Percentiles rank a stretch among this genome's conserved stretches.
These are phyloP conservation scores for Dynastes hyllus DNA, from an alignment of 2,888 invertebrate species.

Conservation along the genomic window DNA sequence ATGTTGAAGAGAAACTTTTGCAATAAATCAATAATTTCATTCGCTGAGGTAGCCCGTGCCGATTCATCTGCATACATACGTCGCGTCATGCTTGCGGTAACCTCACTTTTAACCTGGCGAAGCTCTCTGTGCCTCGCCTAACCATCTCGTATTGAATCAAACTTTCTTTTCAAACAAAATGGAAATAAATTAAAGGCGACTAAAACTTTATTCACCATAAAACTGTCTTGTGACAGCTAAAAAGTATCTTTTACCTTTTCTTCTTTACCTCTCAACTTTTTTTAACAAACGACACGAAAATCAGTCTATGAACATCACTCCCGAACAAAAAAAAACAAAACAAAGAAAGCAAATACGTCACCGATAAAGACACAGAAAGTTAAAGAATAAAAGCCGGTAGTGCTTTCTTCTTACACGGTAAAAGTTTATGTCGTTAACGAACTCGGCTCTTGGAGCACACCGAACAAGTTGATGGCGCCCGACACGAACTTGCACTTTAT, in stretches of 20 bases:
- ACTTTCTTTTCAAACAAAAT: neutral
- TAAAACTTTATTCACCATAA: neutral
- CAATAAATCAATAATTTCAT: too few species aligned
- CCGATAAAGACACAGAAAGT: neutral
- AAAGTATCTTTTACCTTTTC: slow-evolving; percentile 3
- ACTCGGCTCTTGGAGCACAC: neutral
- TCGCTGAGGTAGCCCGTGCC: too few species aligned
- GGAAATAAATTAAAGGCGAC: neutral
- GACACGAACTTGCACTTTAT: slow-evolving; percentile 37
- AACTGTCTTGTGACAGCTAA: neutral
- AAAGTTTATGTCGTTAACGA: slow-evolving; percentile 12
- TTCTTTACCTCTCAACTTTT: slow-evolving; percentile 7
- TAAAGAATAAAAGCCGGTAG: neutral
- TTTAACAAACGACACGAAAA: slow-evolving; percentile 27
- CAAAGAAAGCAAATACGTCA: neutral
- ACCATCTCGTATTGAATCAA: too few species aligned
- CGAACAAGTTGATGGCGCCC: neutral
- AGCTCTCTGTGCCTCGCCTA: too few species aligned
- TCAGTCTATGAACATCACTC: slow-evolving; percentile 4
- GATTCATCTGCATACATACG: too few species aligned
- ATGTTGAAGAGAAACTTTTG: too few species aligned
- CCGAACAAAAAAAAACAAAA: neutral
- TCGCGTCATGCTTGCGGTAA: too few species aligned
- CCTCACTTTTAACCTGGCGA: too few species aligned
- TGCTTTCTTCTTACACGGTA: neutral